Conservation (phyloP, 2,797 vertebrate species). For the Clamator glandarius region DNA sequence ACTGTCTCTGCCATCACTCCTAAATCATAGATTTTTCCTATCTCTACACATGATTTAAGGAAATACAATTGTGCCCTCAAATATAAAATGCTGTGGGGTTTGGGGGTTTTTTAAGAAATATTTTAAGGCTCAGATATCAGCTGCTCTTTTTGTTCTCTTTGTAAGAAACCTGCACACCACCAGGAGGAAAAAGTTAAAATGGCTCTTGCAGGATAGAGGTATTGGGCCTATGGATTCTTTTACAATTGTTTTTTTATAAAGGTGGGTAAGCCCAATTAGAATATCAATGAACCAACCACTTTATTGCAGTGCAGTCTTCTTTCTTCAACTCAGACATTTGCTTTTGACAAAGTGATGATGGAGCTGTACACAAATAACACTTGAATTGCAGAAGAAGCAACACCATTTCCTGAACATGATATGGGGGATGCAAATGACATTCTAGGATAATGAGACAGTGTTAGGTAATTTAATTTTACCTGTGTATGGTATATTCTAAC, state of each 20-base stretch:
- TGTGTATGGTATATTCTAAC: background rate
- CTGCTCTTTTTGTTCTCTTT: background rate
- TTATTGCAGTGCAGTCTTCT: background rate
- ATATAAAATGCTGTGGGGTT: background rate
- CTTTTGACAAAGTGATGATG: background rate
- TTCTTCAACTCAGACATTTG: background rate
- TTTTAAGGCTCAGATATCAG: background rate
- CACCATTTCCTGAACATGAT: background rate
- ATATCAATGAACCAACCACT: background rate
- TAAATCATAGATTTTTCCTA: background rate
- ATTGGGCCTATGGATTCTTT: background rate
- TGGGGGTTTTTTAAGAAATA: background rate
- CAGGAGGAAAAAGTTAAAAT: background rate
- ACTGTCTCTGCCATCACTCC: background rate
- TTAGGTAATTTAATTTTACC: conserved; percentile 1
- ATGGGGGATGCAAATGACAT: background rate
- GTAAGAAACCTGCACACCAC: background rate
- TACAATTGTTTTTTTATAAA: background rate
- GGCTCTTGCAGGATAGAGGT: background rate
- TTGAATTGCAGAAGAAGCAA: background rate
- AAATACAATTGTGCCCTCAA: background rate
- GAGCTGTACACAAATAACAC: background rate
- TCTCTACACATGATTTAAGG: background rate
- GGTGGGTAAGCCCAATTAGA: background rate
- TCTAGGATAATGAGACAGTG: background rate